Evolutionary conservation across 2,888 invertebrate genomes (phyloP).

Genomic region (Phaedon cochleariae): DNA sequence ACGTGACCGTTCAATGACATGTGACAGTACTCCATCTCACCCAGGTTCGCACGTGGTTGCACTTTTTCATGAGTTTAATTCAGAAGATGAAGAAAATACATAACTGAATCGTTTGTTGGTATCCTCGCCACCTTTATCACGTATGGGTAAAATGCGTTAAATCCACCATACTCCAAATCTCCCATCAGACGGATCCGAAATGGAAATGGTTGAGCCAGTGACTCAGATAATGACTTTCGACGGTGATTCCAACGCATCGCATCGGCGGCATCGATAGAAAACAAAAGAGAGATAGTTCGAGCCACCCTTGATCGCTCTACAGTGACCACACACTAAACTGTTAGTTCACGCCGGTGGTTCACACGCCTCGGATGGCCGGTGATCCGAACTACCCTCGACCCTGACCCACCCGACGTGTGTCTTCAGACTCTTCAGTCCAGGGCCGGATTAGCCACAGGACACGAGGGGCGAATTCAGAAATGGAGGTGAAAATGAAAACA

Average conservation of each 20-base stretch:
- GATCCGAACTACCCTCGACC: conserved; percentile 63
- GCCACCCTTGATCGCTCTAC: conserved; percentile 59
- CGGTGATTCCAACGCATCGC: conserved; percentile 55
- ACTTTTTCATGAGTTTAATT: too few relatives aligned
- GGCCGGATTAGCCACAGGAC: too few relatives aligned
- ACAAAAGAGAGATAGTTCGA: conserved; percentile 34
- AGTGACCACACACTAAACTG: conserved; percentile 61
- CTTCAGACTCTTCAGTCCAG: conserved; percentile 60
- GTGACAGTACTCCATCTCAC: too few relatives aligned
- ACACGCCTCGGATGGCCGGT: conserved; percentile 61
- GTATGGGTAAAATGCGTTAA: background rate
- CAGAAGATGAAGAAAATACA: too few relatives aligned
- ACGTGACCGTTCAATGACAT: too few relatives aligned
- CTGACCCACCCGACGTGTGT: conserved; percentile 58
- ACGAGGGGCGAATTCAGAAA: too few relatives aligned
- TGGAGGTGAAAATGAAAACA: too few relatives aligned
- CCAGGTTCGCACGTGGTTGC: too few relatives aligned
- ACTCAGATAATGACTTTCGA: conserved; percentile 52
- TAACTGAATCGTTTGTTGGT: too few relatives aligned
- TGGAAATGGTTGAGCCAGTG: conserved; percentile 51
- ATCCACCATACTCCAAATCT: background rate
- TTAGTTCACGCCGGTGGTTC: conserved; percentile 57
- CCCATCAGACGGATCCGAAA: conserved; percentile 45
- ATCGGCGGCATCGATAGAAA: conserved; percentile 55
- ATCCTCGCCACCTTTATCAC: too few relatives aligned